These are phyloP conservation scores for Hassar affinis DNA, from an alignment of 2,113 vertebrate genomes.

Conservation along the genomic window DNA sequence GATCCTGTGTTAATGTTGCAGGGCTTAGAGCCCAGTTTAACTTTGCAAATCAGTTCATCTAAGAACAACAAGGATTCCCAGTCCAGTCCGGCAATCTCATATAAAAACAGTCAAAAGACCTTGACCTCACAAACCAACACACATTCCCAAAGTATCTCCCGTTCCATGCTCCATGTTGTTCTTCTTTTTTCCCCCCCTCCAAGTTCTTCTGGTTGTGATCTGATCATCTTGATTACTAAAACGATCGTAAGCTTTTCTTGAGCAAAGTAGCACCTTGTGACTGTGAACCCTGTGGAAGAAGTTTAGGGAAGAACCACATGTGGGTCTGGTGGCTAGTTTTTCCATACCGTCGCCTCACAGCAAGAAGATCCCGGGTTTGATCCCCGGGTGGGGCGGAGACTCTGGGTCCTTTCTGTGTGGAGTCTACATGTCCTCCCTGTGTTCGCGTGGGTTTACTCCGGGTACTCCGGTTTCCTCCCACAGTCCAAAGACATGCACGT, in stretches of 20 bases:
- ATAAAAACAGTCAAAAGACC: conserved; percentile 51
- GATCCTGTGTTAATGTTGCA: conserved; percentile 40
- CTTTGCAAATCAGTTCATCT: conserved; percentile 54
- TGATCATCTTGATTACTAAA: background rate
- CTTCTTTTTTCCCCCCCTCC: background rate
- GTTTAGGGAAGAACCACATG: background rate
- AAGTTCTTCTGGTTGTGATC: background rate
- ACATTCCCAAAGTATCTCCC: background rate
- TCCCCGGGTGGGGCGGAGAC: no score
- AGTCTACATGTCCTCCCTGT: no score
- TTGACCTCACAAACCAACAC: conserved; percentile 37
- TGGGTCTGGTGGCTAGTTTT: background rate
- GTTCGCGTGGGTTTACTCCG: no score
- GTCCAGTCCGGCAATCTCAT: conserved; percentile 33
- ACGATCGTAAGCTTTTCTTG: background rate
- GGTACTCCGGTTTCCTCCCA: no score
- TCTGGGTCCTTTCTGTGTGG: no score
- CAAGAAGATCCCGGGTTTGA: no score
- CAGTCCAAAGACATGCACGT: no score
- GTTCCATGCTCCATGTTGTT: background rate
- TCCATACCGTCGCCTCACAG: no score
- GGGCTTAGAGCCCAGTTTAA: conserved; percentile 50
- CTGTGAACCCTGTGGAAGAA: background rate
- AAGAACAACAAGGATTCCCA: conserved; percentile 54
- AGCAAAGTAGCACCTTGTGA: background rate